Evolutionary conservation across 2,797 vertebrate species (phyloP), one percentile per base, ranked within the genome.

Genomic region (Hafferia zeledoni): DNA sequence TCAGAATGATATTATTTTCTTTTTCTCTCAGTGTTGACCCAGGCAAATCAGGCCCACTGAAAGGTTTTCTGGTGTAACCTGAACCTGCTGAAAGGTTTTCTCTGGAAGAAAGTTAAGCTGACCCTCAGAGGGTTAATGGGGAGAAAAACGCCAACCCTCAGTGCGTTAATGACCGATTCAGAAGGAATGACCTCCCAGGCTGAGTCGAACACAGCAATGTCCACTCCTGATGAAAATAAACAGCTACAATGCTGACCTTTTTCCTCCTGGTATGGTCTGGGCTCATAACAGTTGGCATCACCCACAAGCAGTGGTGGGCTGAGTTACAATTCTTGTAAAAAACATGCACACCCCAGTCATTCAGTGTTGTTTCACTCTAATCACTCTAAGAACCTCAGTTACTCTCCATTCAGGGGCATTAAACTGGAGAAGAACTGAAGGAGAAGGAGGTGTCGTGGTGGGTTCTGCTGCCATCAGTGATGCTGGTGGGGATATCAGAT

Each of bases 381-480:
- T 25, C 19, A 13, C 11, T 13, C 19, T n/a, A 57, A 64, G 64
- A 83, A 22, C 11, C 6, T 56, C 43, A 20, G 16, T 37, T 25
- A 27, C 9, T 6, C 10, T n/a, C 4, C 41, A 14, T 57, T 77
- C 44, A 19, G 24, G 13, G 11, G 31, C 0, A 16, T 3, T 16
- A 31, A 44, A 18, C 2, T 57, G 57, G 20, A 39, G 31, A 59
- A 52, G 55, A 46, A 31, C 10, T 63, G 39, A 63, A 83, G 11
- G 31, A 55, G 55, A 30, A 25, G 18, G 10, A 0, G 30, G 20
- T 3, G 30, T 8, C 0, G 1, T 16, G 25, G 18, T 0, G 0
- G n/a, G 2, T 14, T 53, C 16, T 64, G n/a, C 16, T 0, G 0
- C 35, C 6, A 3, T 7, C 7, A 4, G 47, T 9, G 17, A 3